phyloP scores from a whole-genome alignment of 2,113 vertebrate genomes.

The Tichodroma muraria region DNA sequence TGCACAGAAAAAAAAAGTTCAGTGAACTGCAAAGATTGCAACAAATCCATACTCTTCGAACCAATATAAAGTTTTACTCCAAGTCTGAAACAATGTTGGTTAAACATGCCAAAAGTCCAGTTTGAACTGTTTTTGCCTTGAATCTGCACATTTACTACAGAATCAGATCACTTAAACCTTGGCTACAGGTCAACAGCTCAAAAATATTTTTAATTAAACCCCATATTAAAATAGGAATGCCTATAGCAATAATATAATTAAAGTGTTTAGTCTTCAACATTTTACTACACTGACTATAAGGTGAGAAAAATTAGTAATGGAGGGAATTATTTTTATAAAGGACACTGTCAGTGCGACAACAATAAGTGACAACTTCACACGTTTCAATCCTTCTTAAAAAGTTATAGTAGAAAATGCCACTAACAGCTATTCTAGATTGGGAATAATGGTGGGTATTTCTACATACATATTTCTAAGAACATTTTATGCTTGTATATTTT shows the following conservation, averaged over 20 bases:
- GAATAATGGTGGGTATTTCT: neutral
- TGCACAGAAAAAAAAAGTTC: slow-evolving; percentile 63
- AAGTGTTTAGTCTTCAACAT: neutral
- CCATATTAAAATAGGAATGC: neutral
- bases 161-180: neutral
- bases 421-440: neutral
- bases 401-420: neutral
- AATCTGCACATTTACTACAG: neutral
- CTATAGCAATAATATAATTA: neutral
- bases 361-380: neutral
- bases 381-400: neutral
- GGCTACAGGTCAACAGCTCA: neutral
- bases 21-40: slow-evolving; percentile 73
- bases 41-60: slow-evolving; percentile 57
- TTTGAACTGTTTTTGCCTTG: neutral
- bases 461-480: neutral
- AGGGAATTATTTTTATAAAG: neutral
- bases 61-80: slow-evolving; percentile 61
- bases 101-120: slow-evolving; percentile 12
- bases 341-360: neutral
- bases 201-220: neutral
- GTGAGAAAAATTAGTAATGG: neutral
- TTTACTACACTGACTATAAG: neutral
- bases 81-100: slow-evolving; percentile 41
- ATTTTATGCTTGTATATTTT: neutral